A percentile compares a stretch with the other conserved stretches of the same genome.
phyloP scores from a whole-genome alignment of 2,797 vertebrate species.

The Acrossocheilus fasciatus region DNA sequence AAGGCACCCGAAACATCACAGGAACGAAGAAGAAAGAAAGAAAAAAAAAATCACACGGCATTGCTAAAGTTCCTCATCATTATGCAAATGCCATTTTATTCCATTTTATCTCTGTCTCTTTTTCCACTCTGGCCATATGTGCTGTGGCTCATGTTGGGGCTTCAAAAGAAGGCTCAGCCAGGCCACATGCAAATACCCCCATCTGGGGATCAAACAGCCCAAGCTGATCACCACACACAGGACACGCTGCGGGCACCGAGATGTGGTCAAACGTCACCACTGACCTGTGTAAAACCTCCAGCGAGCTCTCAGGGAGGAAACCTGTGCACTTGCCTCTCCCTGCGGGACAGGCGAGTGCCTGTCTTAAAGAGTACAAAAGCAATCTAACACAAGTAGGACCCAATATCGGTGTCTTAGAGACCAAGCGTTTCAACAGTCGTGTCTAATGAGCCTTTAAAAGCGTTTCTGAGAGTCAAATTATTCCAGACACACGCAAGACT shows the following conservation, averaged over 20 bases:
- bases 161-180: conserved; percentile 70
- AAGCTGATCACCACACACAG: conserved; percentile 8
- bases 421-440: conserved; percentile 16
- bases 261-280: conserved; percentile 39
- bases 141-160: conserved; percentile 70
- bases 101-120: conserved; percentile 77
- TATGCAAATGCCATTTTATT: conserved; percentile 79
- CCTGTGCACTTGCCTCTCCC: conserved; percentile 33
- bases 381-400: conserved; percentile 33
- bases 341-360: background rate
- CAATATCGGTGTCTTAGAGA: conserved; percentile 29
- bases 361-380: conserved; percentile 42
- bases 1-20: conserved; percentile 70
- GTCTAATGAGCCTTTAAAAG: conserved; percentile 48
- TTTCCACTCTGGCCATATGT: conserved; percentile 77
- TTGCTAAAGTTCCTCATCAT: conserved; percentile 79
- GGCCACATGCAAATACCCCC: conserved; percentile 79
- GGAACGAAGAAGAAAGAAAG: conserved; percentile 47
- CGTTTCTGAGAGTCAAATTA: conserved; percentile 43
- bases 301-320: conserved; percentile 18
- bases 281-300: conserved; percentile 49
- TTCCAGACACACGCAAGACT: conserved; percentile 20
- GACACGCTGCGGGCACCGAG: conserved; percentile 14
- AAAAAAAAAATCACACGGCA: conserved; percentile 71
- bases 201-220: conserved; percentile 70